These are phyloP conservation scores for Panthera uncia DNA, from an alignment of 2,113 vertebrate species.

Conservation along the genomic window DNA sequence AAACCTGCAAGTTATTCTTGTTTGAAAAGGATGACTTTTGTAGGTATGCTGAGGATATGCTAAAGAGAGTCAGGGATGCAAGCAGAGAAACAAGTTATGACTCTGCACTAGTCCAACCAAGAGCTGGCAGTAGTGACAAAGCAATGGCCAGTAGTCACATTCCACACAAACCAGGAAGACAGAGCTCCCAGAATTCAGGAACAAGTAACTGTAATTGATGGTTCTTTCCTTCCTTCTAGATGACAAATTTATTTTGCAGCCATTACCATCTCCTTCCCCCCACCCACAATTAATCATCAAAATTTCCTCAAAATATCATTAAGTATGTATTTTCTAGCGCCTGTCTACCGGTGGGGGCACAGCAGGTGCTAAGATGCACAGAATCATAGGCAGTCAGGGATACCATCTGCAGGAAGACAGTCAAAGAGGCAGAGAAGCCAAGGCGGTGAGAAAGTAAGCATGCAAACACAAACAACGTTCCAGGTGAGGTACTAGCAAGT, in stretches of 20 bases:
- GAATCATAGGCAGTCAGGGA: background rate
- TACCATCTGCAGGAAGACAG: background rate
- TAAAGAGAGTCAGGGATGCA: background rate
- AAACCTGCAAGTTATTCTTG: background rate
- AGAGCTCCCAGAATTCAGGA: background rate
- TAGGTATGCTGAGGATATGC: background rate
- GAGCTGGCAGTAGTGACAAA: background rate
- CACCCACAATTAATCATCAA: background rate
- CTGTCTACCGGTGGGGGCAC: background rate
- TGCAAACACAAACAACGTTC: background rate
- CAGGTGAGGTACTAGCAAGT: background rate
- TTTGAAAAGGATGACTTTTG: background rate
- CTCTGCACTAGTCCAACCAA: background rate
- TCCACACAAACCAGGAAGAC: background rate
- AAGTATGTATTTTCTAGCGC: background rate
- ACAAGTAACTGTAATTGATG: rapidly evolving
- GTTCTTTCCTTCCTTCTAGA: background rate
- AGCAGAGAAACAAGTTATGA: background rate
- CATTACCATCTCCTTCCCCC: background rate
- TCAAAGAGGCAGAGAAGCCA: background rate
- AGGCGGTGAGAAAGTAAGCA: background rate
- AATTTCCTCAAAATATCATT: background rate
- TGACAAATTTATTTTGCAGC: background rate
- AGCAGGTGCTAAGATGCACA: background rate
- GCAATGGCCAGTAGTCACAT: background rate